Base-by-base conservation (phyloP, 2,888 invertebrate species). In the Drosophila affinis region DNA sequence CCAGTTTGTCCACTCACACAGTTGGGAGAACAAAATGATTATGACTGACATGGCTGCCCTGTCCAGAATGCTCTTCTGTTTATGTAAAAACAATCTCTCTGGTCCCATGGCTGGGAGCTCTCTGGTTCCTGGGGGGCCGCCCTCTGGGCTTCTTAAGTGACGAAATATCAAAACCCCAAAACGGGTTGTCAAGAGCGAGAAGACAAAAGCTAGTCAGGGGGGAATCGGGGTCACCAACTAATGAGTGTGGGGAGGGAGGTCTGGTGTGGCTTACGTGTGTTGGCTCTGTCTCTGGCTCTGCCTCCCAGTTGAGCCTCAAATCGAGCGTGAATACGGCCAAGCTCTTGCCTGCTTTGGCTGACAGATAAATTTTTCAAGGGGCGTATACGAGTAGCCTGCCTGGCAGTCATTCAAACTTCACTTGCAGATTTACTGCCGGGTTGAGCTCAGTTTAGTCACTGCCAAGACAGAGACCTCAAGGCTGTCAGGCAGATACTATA, bases 11-110 rank as follows among this genome's bases (percentile, higher is more conserved):
- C 52, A 52, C 64, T 64, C 52, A 46, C 18, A 5, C 67, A 53
- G 49, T 45, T 63, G 46, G 45, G 32, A 32, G 34, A 45, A 32
- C 45, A 57, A 49, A 67, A 67, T 70, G 70, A 57, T 70, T 67
- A 67, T 67, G 70, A 69, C 67, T 57, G 70, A 58, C 67, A 70
- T 67, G 7, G 39, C n/a, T 3, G 14, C n/a, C 39, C 39, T 2
- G 39, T 39, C 67, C 46, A 39, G 58, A 70, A 12, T 12, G 21
- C 7, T 12, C 7, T 21, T 24, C 45, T 46, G 70, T 64, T 77
- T 82, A 79, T 82, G 82, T 86, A 88, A 86, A 88, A 86, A 82
- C 86, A 73, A 85, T 85, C 77, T 88, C 45, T 53, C 52, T 48
- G 54, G 53, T 54, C 12, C 39, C 34, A 39, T 39, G n/a, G 6